phyloP scores from a whole-genome alignment of 2,797 vertebrate species.

The Apogon talboti region DNA sequence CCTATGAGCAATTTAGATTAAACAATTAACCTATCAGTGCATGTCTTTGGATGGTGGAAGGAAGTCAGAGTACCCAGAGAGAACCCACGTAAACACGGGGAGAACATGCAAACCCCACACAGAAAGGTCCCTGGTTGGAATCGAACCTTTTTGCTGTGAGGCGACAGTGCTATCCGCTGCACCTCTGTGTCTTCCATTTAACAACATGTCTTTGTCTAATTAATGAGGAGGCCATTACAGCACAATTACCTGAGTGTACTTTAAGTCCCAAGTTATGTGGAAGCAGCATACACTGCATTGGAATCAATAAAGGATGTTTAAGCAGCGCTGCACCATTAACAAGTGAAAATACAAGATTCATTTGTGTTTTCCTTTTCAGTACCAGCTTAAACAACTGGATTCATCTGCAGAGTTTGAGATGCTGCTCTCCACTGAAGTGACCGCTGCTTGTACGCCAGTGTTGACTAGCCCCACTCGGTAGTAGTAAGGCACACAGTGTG shows the following conservation, averaged over 20 bases:
- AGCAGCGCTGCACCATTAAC: not conserved
- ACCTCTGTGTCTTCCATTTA: no score
- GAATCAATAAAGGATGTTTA: conserved; percentile 34
- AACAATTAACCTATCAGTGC: no score
- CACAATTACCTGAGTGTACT: conserved; percentile 21
- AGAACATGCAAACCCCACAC: no score
- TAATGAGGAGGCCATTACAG: conserved; percentile 34
- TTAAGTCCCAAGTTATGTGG: conserved; percentile 16
- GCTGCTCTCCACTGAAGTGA: conserved; percentile 14
- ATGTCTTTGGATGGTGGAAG: no score
- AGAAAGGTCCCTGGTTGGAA: no score
- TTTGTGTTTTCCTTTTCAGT: conserved; percentile 3
- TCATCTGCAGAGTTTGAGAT: not conserved
- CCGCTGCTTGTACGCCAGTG: conserved; percentile 18
- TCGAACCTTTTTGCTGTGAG: no score
- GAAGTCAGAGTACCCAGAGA: no score
- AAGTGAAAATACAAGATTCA: conserved; percentile 3
- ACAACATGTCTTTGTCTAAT: conserved; percentile 26
- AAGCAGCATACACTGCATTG: conserved; percentile 28
- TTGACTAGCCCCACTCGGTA: conserved; percentile 27
- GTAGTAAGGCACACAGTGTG: conserved; percentile 35
- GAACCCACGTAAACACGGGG: no score
- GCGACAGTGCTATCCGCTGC: no score
- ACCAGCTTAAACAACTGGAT: conserved; percentile 7
- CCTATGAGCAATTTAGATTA: no score